Percentiles rank a stretch among this genome's conserved stretches.
Conservation (phyloP, 2,888 invertebrate species). For the Drosophila kuntzei region DNA sequence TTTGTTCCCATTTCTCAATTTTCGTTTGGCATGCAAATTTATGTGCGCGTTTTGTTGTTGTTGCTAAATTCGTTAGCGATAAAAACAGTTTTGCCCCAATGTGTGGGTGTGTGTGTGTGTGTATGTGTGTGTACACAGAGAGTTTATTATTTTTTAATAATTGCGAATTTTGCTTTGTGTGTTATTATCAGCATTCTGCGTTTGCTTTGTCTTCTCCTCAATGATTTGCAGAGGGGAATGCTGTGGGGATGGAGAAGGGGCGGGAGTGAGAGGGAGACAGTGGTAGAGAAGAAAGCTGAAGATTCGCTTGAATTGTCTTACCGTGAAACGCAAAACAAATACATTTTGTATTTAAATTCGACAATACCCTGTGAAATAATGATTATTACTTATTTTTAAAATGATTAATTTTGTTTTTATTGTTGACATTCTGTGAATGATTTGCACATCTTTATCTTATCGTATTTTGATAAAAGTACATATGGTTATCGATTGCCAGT, state of each 20-base stretch:
- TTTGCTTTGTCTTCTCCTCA: constrained; percentile 57
- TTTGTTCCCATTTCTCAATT: constrained; percentile 45
- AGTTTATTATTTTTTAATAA: constrained; percentile 70
- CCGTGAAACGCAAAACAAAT: constrained; percentile 40
- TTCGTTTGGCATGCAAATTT: constrained; percentile 66
- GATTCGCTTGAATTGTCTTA: constrained; percentile 70
- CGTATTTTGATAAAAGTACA: not conserved
- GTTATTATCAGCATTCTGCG: constrained; percentile 67
- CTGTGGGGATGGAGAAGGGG: not conserved
- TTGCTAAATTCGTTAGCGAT: constrained; percentile 38
- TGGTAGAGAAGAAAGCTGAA: constrained; percentile 59
- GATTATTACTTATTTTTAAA: not conserved
- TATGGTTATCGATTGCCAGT: constrained; percentile 11
- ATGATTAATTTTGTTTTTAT: not conserved
- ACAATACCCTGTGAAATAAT: constrained; percentile 14
- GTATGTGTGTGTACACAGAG: constrained; percentile 11
- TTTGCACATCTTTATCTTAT: constrained; percentile 8
- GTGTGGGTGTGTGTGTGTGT: constrained; percentile 14
- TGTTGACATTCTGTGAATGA: not conserved
- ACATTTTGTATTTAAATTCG: constrained; percentile 46
- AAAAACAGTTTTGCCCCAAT: constrained; percentile 28
- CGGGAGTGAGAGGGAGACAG: constrained; percentile 15
- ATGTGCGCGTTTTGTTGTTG: constrained; percentile 24
- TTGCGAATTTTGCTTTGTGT: constrained; percentile 61
- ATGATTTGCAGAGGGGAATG: constrained; percentile 15